A percentile compares a stretch with the other conserved stretches of the same genome.
phyloP scores from a whole-genome alignment of 64 coral and sea anemone genomes.

The Dendrophyllia cribrosa region DNA sequence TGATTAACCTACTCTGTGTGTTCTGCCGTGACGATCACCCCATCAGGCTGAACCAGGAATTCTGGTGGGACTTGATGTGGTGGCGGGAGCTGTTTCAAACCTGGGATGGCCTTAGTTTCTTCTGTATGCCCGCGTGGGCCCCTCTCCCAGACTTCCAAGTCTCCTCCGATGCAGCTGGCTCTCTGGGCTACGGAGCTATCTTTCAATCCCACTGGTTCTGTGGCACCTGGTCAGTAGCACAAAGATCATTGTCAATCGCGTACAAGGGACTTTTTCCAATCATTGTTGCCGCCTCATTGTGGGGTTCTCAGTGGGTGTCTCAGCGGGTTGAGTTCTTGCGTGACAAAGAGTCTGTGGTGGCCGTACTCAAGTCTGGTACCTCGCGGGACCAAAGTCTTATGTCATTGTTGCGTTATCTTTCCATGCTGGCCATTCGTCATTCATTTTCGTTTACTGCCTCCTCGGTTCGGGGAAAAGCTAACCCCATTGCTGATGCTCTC shows the following conservation, averaged over 20 bases:
- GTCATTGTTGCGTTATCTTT: constrained; percentile 1
- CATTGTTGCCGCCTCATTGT: background rate
- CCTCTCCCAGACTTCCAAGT: constrained; percentile 43
- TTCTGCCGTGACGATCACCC: constrained; percentile 60
- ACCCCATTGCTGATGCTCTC: background rate
- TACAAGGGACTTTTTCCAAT: constrained; percentile 38
- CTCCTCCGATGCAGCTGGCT: constrained; percentile 32
- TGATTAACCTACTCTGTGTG: constrained; percentile 27
- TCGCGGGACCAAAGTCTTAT: background rate
- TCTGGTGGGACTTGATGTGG: constrained; percentile 42
- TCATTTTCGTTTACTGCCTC: background rate
- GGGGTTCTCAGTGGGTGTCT: constrained; percentile 5
- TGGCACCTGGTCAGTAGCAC: background rate
- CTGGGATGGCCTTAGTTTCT: constrained; percentile 62
- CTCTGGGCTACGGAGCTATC: constrained; percentile 25
- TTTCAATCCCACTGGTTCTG: constrained; percentile 9
- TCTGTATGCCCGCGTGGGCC: constrained; percentile 6
- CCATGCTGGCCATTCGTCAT: background rate
- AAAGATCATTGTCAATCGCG: background rate
- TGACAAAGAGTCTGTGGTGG: constrained; percentile 28
- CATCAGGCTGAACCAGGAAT: constrained; percentile 51
- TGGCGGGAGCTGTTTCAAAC: constrained; percentile 42
- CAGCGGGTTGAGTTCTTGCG: background rate
- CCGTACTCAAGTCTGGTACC: constrained; percentile 17
- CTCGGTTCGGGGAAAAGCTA: background rate